Evolutionary conservation across 2,888 invertebrate genomes (phyloP).

Genomic region (Stenoptilia bipunctidactyla): DNA sequence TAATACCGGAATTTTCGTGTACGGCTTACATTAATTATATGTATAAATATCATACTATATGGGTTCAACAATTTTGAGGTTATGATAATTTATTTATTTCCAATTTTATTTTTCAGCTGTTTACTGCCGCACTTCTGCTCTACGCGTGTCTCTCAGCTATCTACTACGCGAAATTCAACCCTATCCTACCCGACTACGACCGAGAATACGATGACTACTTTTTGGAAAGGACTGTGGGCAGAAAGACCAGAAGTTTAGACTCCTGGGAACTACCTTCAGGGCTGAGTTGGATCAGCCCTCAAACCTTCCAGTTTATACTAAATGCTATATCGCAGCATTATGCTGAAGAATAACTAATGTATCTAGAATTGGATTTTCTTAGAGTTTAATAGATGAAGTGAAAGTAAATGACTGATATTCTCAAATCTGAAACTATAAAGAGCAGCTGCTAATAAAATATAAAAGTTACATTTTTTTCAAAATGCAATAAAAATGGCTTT

Average conservation of each 20-base stretch:
- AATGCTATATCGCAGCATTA: constrained; percentile 63
- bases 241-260: constrained; percentile 51
- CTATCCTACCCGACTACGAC: constrained; percentile 82
- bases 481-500: too few species aligned
- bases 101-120: constrained; percentile 74
- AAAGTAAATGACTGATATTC: too few species aligned
- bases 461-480: too few species aligned
- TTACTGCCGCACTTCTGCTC: constrained; percentile 82
- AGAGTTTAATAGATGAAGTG: too few species aligned
- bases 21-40: too few species aligned
- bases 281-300: constrained; percentile 69
- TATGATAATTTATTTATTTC: too few species aligned
- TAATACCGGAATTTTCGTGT: too few species aligned
- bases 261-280: constrained; percentile 46
- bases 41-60: too few species aligned
- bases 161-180: constrained; percentile 90
- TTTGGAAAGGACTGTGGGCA: constrained; percentile 75
- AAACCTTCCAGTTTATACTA: constrained; percentile 77
- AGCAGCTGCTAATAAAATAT: too few species aligned
- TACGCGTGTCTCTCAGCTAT: constrained; percentile 90
- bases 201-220: constrained; percentile 81
- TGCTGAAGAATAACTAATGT: constrained; percentile 36
- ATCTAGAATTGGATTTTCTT: too few species aligned
- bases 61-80: too few species aligned
- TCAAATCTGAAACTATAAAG: too few species aligned